Evolutionary conservation across 2,113 vertebrate species (phyloP).

Genomic region (Eclectus roratus): DNA sequence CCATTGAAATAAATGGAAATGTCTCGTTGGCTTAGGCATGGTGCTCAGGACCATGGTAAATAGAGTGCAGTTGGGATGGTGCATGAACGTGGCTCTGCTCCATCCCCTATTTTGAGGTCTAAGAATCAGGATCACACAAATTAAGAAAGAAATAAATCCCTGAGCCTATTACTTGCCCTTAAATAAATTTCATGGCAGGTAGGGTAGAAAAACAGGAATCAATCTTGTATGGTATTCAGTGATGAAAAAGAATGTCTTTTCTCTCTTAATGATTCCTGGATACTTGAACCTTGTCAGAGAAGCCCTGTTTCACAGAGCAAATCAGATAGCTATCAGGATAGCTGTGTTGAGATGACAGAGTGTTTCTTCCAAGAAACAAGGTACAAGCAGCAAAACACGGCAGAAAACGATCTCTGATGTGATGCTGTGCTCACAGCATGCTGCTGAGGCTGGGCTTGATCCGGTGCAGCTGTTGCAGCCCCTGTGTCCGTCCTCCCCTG

Average conservation of each 20-base stretch:
- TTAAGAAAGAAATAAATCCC: neutral
- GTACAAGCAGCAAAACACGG: neutral
- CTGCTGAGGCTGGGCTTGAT: neutral
- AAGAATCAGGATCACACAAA: neutral
- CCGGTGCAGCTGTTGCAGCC: neutral
- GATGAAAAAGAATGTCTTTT: neutral
- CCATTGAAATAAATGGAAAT: neutral
- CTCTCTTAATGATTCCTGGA: neutral
- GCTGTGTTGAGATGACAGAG: neutral
- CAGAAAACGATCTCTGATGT: neutral
- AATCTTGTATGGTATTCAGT: neutral
- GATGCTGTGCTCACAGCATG: neutral
- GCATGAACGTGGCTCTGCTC: neutral
- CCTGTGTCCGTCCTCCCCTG: neutral
- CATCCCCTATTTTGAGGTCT: neutral
- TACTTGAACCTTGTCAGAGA: neutral
- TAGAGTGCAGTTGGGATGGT: neutral
- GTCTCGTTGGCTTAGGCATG: neutral
- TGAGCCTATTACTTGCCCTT: neutral
- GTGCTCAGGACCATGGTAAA: neutral
- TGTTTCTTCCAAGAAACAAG: neutral
- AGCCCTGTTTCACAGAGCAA: neutral
- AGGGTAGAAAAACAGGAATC: conserved; percentile 2
- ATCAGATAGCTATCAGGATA: neutral
- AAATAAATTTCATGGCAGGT: neutral